Conservation (phyloP, 2,888 invertebrate genomes). For the Tenthredo scrophulariae region DNA sequence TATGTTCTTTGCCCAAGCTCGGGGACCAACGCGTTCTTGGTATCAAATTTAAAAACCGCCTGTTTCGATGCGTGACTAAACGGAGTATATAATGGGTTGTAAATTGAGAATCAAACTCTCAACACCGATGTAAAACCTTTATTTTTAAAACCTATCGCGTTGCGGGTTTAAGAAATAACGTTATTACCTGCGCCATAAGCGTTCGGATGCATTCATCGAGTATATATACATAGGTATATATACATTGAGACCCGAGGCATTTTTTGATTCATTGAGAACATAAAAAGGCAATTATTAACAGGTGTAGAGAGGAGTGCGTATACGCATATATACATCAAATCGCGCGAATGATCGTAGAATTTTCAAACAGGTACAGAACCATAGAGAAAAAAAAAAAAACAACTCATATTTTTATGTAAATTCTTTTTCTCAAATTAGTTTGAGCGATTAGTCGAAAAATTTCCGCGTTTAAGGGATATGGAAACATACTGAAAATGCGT, state of each 20-base stretch:
- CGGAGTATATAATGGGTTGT: conserved; percentile 31
- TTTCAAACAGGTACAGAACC: not conserved
- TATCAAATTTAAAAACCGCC: conserved; percentile 4
- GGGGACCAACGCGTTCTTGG: not conserved
- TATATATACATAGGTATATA: no score
- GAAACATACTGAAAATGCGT: conserved; percentile 8
- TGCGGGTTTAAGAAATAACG: conserved; percentile 8
- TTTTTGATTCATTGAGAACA: conserved; percentile 17
- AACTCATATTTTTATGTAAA: no score
- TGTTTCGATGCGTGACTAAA: conserved; percentile 10
- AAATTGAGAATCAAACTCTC: conserved; percentile 45
- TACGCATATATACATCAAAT: not conserved
- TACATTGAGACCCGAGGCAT: not conserved
- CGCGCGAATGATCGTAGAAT: not conserved
- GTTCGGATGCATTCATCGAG: conserved; percentile 24
- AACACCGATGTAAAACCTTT: conserved; percentile 44
- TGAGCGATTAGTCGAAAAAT: not conserved
- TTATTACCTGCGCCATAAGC: conserved; percentile 21
- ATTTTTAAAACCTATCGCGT: conserved; percentile 3
- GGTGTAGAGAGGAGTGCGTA: not conserved
- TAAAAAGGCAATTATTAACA: not conserved
- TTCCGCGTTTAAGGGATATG: not conserved
- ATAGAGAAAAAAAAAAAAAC: no score
- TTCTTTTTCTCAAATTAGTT: not conserved
- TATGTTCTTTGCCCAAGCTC: not conserved